Percentiles rank a stretch among this genome's conserved stretches.
phyloP scores from a whole-genome alignment of 2,888 invertebrate genomes.

The Caenorhabditis plicata region DNA sequence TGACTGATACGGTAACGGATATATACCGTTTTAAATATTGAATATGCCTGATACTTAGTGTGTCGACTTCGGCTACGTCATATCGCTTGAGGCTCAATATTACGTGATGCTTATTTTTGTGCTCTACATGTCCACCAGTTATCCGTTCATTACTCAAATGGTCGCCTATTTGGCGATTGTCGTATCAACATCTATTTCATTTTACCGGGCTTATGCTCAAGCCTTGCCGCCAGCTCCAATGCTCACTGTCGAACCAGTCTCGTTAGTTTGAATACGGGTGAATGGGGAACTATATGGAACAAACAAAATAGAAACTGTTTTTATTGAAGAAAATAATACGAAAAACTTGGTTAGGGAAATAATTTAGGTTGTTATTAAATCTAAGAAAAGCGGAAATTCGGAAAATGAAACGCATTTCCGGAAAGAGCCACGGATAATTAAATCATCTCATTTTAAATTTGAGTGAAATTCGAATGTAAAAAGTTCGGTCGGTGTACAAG shows the following conservation, averaged over 20 bases:
- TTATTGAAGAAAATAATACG: too few relatives aligned
- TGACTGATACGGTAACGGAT: constrained; percentile 55
- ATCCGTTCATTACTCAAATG: constrained; percentile 16
- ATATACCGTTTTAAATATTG: too few relatives aligned
- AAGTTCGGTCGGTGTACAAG: too few relatives aligned
- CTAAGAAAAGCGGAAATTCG: too few relatives aligned
- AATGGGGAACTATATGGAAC: neutral
- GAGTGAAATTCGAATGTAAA: too few relatives aligned
- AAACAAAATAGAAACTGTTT: neutral
- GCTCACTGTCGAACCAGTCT: constrained; percentile 45
- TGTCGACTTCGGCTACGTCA: constrained; percentile 58
- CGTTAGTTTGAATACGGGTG: constrained; percentile 18
- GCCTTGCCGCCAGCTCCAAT: constrained; percentile 48
- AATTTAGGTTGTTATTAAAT: too few relatives aligned
- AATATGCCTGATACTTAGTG: too few relatives aligned
- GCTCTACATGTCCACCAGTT: constrained; percentile 34
- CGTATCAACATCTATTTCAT: constrained; percentile 25
- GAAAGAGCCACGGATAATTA: too few relatives aligned
- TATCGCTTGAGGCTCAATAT: constrained; percentile 62
- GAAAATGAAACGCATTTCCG: too few relatives aligned
- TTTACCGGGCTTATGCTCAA: constrained; percentile 21
- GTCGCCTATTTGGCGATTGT: constrained; percentile 11
- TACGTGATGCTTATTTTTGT: constrained; percentile 45
- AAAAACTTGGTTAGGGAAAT: too few relatives aligned
- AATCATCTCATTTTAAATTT: too few relatives aligned